Conservation (phyloP, 2,888 invertebrate genomes). For the Andrena bucephala region DNA sequence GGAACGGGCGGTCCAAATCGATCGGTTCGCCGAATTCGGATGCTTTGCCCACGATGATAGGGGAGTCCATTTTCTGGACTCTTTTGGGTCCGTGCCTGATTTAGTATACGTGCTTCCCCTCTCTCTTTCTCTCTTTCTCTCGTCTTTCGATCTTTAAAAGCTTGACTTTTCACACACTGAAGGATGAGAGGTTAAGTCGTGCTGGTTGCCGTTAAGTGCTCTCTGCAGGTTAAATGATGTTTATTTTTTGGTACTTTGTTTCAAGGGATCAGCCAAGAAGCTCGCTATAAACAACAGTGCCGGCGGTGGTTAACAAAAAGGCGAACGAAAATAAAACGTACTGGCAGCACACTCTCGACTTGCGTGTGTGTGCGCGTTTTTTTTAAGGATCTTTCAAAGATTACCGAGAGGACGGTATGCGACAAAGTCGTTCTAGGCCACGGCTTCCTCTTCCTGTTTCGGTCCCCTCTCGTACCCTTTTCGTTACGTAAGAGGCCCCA, state of each 20-base stretch:
- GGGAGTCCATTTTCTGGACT: conserved; percentile 86
- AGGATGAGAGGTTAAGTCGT: conserved; percentile 36
- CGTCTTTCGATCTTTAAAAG: conserved; percentile 10
- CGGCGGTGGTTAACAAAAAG: conserved; percentile 53
- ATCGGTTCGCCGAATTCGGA: conserved; percentile 87
- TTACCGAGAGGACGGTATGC: conserved; percentile 52
- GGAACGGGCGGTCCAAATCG: conserved; percentile 84
- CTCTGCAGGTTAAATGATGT: conserved; percentile 38
- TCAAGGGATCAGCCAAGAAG: conserved; percentile 42
- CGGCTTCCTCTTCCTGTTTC: conserved; percentile 15
- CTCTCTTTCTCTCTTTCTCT: conserved; percentile 10
- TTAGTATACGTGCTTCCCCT: conserved; percentile 61
- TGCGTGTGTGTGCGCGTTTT: background rate
- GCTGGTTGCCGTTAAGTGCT: conserved; percentile 22
- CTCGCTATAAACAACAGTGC: conserved; percentile 42
- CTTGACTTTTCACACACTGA: conserved; percentile 27
- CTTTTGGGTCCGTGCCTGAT: conserved; percentile 60
- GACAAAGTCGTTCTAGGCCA: conserved; percentile 18
- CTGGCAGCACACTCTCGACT: conserved; percentile 44
- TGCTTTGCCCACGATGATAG: conserved; percentile 88
- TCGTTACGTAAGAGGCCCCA: conserved; percentile 22
- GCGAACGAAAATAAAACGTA: conserved; percentile 42
- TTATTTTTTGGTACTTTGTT: conserved; percentile 20
- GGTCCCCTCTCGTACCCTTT: conserved; percentile 9
- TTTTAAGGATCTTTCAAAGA: conserved; percentile 50